Evolutionary conservation across 1,140 invertebrate genomes (phyloP), one percentile per base, ranked within the genome.

Genomic region (Saccostrea glomerata): DNA sequence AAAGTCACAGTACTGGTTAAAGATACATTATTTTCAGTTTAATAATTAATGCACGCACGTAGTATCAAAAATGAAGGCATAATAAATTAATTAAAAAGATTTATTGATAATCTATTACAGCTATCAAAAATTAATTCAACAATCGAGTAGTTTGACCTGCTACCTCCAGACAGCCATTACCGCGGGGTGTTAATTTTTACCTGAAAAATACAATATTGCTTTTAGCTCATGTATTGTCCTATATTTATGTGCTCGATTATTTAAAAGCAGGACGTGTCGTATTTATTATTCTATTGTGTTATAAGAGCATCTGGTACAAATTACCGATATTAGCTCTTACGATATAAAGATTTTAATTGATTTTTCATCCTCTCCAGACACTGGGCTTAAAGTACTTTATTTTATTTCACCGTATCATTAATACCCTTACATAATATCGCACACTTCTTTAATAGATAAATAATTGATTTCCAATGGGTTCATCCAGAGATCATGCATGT

Each of bases 261-360:
- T 30, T 25, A 30, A 30, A 36, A 15, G 23, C 23, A 11, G 13
- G 70, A 77, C 25, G 13, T 77, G 70, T 77, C 7, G 11, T 25
- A 77, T 77, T 77, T 15, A 77, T 77, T 77, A 77, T 77, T 77
- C 11, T 36, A 12, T 36, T 30, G 70, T 30, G 13, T 77, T 63
- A 2, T 2, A 36, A 11, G 25, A 77, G 30, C 70, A 77, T 36
- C 70, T 77, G 70, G 70, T 77, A 36, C 70, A 77, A 77, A 25
- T 25, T 30, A 4, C 0, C 9, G 70, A 77, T 77, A 77, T 77
- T 77, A 36, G 70, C 23, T 77, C 30, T 77, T 36, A 36, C 25
- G 15, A 25, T 77, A 25, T 77, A 30, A 77, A 73, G 30, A 30
- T 63, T 77, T 36, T 77, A 77, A 77, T 77, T 77, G 70, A 77